These are phyloP conservation scores for Homalodisca vitripennis DNA, from an alignment of 1,140 invertebrate species.

Conservation along the genomic window DNA sequence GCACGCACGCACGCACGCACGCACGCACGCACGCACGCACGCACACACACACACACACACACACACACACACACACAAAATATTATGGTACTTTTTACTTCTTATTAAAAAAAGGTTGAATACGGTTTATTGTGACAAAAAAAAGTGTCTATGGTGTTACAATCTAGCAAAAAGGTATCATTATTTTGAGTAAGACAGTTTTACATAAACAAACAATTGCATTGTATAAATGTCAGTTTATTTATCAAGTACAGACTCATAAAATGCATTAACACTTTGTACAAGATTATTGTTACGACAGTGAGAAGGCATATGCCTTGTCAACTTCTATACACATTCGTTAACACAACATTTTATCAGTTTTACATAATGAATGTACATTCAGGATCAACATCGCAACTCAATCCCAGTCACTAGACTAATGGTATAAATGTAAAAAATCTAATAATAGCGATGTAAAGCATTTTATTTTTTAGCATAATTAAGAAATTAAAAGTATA, in stretches of 20 bases:
- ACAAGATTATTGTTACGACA: conserved; percentile 22
- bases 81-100: too few species aligned
- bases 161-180: too few species aligned
- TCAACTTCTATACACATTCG: conserved; percentile 17
- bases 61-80: too few species aligned
- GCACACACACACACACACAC: too few species aligned
- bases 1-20: too few species aligned
- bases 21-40: too few species aligned
- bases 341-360: conserved; percentile 7
- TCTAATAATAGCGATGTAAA: conserved; percentile 24
- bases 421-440: conserved; percentile 26
- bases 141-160: too few species aligned
- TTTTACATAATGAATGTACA: conserved; percentile 1
- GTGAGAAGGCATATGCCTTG: conserved; percentile 7
- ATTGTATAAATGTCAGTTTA: conserved; percentile 22
- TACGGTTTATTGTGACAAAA: too few species aligned
- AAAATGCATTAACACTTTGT: conserved; percentile 25
- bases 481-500: background rate
- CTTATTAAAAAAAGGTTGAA: too few species aligned
- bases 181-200: too few species aligned
- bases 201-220: too few species aligned
- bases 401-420: conserved; percentile 1
- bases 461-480: background rate
- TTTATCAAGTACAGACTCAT: conserved; percentile 14
- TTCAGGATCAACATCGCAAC: background rate